Evolutionary conservation across 2,888 invertebrate species (phyloP), one percentile per base, ranked within the genome.

Genomic region (Operophtera brumata): DNA sequence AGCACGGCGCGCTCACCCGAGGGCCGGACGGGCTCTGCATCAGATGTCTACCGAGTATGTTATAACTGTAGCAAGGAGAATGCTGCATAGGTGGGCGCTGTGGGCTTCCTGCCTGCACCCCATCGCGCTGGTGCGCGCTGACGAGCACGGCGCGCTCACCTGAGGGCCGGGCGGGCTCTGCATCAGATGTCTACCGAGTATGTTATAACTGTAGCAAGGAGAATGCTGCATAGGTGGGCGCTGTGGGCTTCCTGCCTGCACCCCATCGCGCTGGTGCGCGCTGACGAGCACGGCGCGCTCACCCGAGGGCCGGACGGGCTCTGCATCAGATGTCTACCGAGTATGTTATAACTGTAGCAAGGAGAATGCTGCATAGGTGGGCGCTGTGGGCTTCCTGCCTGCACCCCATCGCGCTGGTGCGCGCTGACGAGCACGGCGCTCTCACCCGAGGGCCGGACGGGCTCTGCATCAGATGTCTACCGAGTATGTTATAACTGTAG

Each of bases 371-470:
- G 2, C 20, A 10, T 96, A 93, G 48, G 90, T 96, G 35, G 99
- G 98, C 1, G 96, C 98, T 6, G 95, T 98, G 47, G 99, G 99
- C 0, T 99, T 98, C 84, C 91, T 97, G 46, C 97, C 97, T 94
- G 68, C 94, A 94, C 72, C 95, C 95, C 11, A 93, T 94, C 54
- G 92, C 93, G 13, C 81, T 96, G 52, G 92, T 96, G 66, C 92
- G 91, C 44, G 92, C 96, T 55, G 94, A 95, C 75, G 92, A 91
- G 47, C 93, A 92, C 0, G 96, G 96, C 2, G 93, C 94, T 54
- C 94, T 95, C 0, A 75, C 97, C 8, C 91, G 97, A 30, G 93
- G 94, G 39, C 80, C 91, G 0, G 93, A 87, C 82, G 92, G 97
- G 66, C 91, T 93, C 67, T 99, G 98, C 81, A 93, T 95, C 37